phyloP scores from a whole-genome alignment of 1,140 invertebrate genomes.

The Trichonephila clavipes region DNA sequence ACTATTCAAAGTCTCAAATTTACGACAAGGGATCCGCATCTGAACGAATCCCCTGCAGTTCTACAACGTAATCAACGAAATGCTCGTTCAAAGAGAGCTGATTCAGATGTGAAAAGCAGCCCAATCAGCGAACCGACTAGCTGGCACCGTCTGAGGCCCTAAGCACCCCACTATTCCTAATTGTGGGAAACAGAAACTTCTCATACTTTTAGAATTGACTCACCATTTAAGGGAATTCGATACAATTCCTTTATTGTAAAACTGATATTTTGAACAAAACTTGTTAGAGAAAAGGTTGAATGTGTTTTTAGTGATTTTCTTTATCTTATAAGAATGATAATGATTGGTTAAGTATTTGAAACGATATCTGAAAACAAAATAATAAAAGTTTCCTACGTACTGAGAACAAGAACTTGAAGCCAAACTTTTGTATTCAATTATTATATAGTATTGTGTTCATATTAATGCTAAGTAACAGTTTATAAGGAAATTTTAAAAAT shows the following conservation, averaged over 20 bases:
- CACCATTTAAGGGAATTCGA: conserved; percentile 3
- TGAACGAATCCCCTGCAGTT: conserved; percentile 23
- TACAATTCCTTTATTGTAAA: not conserved
- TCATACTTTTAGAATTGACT: not conserved
- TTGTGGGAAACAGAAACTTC: conserved; percentile 24
- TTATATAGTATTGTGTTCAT: too few relatives aligned
- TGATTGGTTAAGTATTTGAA: too few relatives aligned
- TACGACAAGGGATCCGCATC: not conserved
- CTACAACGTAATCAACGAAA: conserved; percentile 19
- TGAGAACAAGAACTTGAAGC: too few relatives aligned
- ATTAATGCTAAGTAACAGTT: too few relatives aligned
- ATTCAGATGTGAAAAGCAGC: conserved; percentile 32
- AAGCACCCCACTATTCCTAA: not conserved
- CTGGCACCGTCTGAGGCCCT: conserved; percentile 22
- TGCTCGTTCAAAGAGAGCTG: conserved; percentile 9
- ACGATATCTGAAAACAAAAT: too few relatives aligned
- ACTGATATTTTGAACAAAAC: not conserved
- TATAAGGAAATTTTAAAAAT: too few relatives aligned
- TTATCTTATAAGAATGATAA: too few relatives aligned
- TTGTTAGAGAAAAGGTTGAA: not conserved
- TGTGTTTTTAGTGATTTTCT: not conserved
- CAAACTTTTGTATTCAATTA: too few relatives aligned
- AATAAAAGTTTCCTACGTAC: too few relatives aligned
- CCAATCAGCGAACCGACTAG: conserved; percentile 25
- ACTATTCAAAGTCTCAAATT: not conserved